Percentiles rank a stretch among this genome's conserved stretches.
phyloP scores from a whole-genome alignment of 2,113 vertebrate genomes.

The Rutilus rutilus region DNA sequence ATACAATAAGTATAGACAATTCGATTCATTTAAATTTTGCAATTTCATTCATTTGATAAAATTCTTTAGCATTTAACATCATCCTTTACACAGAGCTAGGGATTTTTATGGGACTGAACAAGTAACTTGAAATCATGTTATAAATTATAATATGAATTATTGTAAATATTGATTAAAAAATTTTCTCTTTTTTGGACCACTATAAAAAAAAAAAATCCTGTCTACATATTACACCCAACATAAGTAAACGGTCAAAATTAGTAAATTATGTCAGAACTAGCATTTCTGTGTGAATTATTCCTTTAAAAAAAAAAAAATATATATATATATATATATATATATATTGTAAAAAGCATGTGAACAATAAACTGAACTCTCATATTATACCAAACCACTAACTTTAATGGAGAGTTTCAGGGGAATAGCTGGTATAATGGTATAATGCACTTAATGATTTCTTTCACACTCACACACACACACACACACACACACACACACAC shows the following conservation, averaged over 20 bases:
- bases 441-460: conserved; percentile 27
- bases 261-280: neutral
- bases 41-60: neutral
- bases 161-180: too few species aligned
- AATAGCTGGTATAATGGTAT: neutral
- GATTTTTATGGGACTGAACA: neutral
- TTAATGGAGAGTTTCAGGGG: conserved; percentile 22
- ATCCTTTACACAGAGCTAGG: too few species aligned
- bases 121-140: neutral
- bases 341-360: conserved; percentile 3
- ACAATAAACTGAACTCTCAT: neutral
- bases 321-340: too few species aligned
- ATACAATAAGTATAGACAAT: neutral
- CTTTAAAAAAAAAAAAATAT: neutral
- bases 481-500: neutral
- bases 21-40: neutral
- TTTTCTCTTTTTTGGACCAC: too few species aligned
- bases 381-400: conserved; percentile 8
- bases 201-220: too few species aligned
- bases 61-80: neutral
- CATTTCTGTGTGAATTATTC: neutral
- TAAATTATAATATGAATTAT: neutral
- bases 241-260: neutral
- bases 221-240: too few species aligned
- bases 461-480: neutral